These are phyloP conservation scores for Andrena bicolor DNA, from an alignment of 2,888 invertebrate genomes.

Conservation along the genomic window DNA sequence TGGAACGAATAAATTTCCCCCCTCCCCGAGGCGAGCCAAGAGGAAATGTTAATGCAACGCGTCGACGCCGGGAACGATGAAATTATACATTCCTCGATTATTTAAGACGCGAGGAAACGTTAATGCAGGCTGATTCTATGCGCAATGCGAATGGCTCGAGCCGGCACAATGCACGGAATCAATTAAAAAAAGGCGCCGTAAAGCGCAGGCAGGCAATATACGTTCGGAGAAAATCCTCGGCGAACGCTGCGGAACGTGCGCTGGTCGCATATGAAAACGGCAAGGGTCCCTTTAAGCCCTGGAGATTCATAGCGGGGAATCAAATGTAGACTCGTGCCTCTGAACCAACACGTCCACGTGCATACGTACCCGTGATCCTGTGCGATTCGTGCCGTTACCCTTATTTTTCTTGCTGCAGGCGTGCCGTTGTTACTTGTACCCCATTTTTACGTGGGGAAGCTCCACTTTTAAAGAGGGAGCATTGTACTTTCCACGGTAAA, in stretches of 20 bases:
- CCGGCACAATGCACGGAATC: slow-evolving; percentile 16
- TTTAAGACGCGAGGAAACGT: neutral
- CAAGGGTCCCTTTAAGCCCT: slow-evolving; percentile 33
- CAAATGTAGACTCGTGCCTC: slow-evolving; percentile 11
- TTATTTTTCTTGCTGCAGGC: slow-evolving; percentile 65
- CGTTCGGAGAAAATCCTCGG: slow-evolving; percentile 18
- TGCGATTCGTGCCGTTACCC: slow-evolving; percentile 64
- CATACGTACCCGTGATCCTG: slow-evolving; percentile 3
- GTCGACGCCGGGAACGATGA: slow-evolving; percentile 5
- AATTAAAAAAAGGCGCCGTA: slow-evolving; percentile 36
- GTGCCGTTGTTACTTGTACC: slow-evolving; percentile 61
- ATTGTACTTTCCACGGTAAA: neutral
- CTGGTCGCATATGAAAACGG: neutral
- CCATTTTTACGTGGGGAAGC: neutral
- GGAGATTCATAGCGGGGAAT: slow-evolving; percentile 41
- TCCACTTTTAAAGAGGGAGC: too few species aligned
- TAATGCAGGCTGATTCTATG: slow-evolving; percentile 2
- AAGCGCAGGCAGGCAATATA: slow-evolving; percentile 7
- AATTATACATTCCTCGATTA: slow-evolving; percentile 31
- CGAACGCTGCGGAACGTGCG: neutral
- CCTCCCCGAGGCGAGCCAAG: neutral
- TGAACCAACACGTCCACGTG: slow-evolving; percentile 3
- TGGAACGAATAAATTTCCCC: slow-evolving; percentile 10
- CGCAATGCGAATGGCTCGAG: neutral
- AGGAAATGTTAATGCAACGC: neutral